Base-by-base conservation (phyloP, 1,140 invertebrate genomes). In the Temnothorax longispinosus region DNA sequence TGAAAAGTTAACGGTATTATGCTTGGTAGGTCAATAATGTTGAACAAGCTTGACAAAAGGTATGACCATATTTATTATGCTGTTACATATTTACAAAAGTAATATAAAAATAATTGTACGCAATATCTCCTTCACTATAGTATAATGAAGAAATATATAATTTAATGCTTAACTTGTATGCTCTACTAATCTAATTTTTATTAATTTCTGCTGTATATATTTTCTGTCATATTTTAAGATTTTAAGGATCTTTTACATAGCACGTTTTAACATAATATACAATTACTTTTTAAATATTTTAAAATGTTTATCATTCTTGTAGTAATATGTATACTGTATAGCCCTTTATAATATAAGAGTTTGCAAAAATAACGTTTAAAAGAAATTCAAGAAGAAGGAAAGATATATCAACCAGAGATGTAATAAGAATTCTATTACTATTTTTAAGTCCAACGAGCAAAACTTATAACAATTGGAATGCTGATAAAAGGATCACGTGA, bases 401-500 rank as follows among this genome's bases (percentile, higher is more conserved):
- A 75, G 11, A 60, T 56, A 60, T 58, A 75, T 41, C 32, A 56
- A 41, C 4, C 18, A 74, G 27, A 75, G 1, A 41, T 75, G 32
- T 56, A 75, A 6, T 32, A 27, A 58, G 5, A 75, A 75, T 75
- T 41, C 13, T 41, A 75, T 69, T 75, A 75, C 38, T 58, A 27
- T 27, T 75, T 75, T 21, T 52, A 56, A 75, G 21, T 56, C 11
- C 11, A 44, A 75, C 21, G n/a, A 56, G 41, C 6, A 38, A 75
- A 58, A 44, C n/a, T 75, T 38, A 18, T 75, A 75, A 75, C 54
- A 75, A 60, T 58, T 56, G 35, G 21, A 75, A 60, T 75, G 6
- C 76, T 21, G 60, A 80, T 67, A 80, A 67, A 65, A 35, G 44
- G 44, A 65, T 78, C 44, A 80, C 32, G 18, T 50, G 27, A 32